Conservation (phyloP, 2,888 invertebrate species). For the Drosophila niveifrons region DNA sequence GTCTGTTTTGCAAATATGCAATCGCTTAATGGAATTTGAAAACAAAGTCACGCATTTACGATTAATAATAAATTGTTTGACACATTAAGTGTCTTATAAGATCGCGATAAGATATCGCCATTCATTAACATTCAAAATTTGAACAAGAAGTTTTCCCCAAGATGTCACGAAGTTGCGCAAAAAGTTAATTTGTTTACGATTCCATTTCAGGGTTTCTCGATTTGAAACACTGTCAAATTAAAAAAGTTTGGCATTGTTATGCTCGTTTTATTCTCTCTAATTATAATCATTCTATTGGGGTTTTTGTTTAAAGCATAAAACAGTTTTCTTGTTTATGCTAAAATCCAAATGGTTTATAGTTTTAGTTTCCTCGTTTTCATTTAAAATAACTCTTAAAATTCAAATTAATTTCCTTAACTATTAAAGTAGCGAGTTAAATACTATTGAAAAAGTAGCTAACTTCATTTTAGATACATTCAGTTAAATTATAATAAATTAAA, state of each 20-base stretch:
- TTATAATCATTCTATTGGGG: no score
- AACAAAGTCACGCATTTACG: conserved; percentile 47
- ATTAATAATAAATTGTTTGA: conserved; percentile 30
- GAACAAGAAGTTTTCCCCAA: neutral
- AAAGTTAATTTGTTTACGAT: neutral
- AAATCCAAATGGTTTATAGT: no score
- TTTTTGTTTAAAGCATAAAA: no score
- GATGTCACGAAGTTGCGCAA: neutral
- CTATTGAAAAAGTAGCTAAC: no score
- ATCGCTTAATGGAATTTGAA: conserved; percentile 31
- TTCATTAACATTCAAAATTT: conserved; percentile 8
- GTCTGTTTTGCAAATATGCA: conserved; percentile 59
- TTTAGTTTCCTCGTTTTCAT: no score
- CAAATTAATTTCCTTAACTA: no score
- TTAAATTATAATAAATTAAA: no score
- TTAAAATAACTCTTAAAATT: no score
- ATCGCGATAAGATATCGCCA: conserved; percentile 12
- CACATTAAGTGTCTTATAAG: conserved; percentile 28
- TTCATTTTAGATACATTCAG: no score
- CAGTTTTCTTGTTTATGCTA: no score
- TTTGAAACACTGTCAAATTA: neutral
- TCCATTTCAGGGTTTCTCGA: neutral
- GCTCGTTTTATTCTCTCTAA: no score
- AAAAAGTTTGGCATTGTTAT: neutral
- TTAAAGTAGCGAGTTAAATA: no score